Evolutionary conservation across 1,140 invertebrate species (phyloP).

Genomic region (Steinernema khuongi): DNA sequence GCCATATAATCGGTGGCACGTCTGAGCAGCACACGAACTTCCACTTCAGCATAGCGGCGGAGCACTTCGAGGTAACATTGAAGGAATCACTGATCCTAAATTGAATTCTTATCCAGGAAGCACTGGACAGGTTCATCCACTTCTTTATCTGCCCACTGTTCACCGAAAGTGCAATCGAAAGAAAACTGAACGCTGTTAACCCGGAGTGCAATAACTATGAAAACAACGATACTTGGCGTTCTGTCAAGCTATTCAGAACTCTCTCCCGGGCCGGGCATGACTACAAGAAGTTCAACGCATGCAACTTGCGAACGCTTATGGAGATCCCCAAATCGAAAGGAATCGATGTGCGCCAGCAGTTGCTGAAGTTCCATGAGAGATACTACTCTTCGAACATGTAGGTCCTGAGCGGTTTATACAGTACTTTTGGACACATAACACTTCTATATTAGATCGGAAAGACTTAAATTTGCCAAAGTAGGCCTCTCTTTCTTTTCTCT

Average conservation of each 20-base stretch:
- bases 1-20: conserved; percentile 81
- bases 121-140: conserved; percentile 73
- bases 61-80: too few species aligned
- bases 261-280: conserved; percentile 54
- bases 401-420: too few species aligned
- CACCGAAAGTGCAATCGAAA: conserved; percentile 78
- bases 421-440: too few species aligned
- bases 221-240: conserved; percentile 77
- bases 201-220: conserved; percentile 93
- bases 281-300: conserved; percentile 61
- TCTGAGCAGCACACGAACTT: conserved; percentile 82
- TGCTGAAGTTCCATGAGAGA: conserved; percentile 81
- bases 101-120: too few species aligned
- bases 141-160: conserved; percentile 89
- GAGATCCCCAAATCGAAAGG: conserved; percentile 73
- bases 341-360: conserved; percentile 73
- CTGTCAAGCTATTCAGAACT: conserved; percentile 79
- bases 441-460: too few species aligned
- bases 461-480: too few species aligned
- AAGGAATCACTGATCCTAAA: too few species aligned
- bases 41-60: conserved; percentile 85
- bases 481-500: too few species aligned
- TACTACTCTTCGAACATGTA: conserved; percentile 85
- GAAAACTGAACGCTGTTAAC: conserved; percentile 90
- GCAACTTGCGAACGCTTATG: conserved; percentile 74